Percentiles rank a stretch among this genome's conserved stretches.
Evolutionary conservation across 1,140 invertebrate genomes (phyloP).

Genomic region (Drosophila parvula): DNA sequence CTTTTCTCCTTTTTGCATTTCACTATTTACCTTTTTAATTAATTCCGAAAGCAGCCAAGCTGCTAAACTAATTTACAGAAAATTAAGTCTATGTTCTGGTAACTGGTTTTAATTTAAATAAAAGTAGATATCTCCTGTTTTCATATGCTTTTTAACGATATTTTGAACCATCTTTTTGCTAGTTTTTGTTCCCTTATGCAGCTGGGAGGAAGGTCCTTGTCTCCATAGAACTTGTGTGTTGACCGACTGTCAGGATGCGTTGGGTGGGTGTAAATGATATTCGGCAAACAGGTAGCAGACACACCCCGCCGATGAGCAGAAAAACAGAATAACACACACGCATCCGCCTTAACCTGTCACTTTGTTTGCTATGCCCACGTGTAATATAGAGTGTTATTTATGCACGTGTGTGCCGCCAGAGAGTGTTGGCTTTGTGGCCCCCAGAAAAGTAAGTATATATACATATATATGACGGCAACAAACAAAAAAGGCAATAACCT

Average conservation of each 20-base stretch:
- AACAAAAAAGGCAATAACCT: slow-evolving; percentile 45
- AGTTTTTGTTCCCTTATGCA: not conserved
- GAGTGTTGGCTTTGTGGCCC: slow-evolving; percentile 19
- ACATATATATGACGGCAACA: slow-evolving; percentile 21
- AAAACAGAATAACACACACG: slow-evolving; percentile 24
- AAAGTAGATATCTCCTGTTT: not conserved
- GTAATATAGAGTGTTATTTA: slow-evolving; percentile 74
- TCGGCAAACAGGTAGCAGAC: slow-evolving; percentile 38
- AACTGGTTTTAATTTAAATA: slow-evolving; percentile 6
- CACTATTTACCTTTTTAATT: slow-evolving; percentile 17
- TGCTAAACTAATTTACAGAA: slow-evolving; percentile 4
- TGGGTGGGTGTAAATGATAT: slow-evolving; percentile 55
- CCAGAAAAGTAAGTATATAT: not conserved
- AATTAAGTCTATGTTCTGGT: not conserved
- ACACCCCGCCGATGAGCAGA: slow-evolving; percentile 13
- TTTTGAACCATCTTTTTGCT: not conserved
- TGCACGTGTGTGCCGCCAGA: slow-evolving; percentile 54
- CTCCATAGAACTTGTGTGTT: slow-evolving; percentile 33
- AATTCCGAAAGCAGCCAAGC: slow-evolving; percentile 5
- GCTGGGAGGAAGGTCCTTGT: not conserved
- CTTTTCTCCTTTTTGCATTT: slow-evolving; percentile 4
- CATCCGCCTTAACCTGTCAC: slow-evolving; percentile 26
- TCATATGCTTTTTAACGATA: not conserved
- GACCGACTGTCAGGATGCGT: slow-evolving; percentile 61
- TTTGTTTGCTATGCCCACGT: slow-evolving; percentile 61